These are phyloP conservation scores for Hemithea aestivaria DNA, from an alignment of 2,888 invertebrate genomes.

Conservation along the genomic window DNA sequence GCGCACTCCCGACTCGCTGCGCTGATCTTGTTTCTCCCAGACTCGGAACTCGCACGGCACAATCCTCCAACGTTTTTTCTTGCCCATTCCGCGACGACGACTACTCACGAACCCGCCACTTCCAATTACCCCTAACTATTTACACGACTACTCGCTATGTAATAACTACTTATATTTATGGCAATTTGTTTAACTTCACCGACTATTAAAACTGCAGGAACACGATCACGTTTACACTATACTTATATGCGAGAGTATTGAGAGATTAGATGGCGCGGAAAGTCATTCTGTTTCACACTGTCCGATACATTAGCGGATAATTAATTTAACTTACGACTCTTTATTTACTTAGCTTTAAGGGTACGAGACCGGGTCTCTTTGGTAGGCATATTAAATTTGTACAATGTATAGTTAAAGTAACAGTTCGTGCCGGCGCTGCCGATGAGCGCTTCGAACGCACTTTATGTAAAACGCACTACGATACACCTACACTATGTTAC, in stretches of 20 bases:
- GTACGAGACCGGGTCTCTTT: constrained; percentile 81
- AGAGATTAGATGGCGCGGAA: constrained; percentile 73
- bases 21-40: constrained; percentile 29
- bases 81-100: constrained; percentile 70
- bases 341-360: constrained; percentile 75
- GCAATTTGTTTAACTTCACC: constrained; percentile 79
- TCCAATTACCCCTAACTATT: constrained; percentile 71
- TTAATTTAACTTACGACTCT: constrained; percentile 73
- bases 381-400: constrained; percentile 79
- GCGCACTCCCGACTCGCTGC: constrained; percentile 46
- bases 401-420: constrained; percentile 60
- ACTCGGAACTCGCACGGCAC: constrained; percentile 30
- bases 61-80: constrained; percentile 61
- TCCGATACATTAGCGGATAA: constrained; percentile 61
- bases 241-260: constrained; percentile 77
- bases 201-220: constrained; percentile 78
- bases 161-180: constrained; percentile 78
- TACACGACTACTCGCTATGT: constrained; percentile 73
- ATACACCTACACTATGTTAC: constrained; percentile 75
- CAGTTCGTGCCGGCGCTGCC: constrained; percentile 62
- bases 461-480: constrained; percentile 66
- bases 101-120: constrained; percentile 66
- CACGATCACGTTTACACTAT: constrained; percentile 78
- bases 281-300: constrained; percentile 63
- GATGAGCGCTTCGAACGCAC: constrained; percentile 56